Evolutionary conservation across 2,113 vertebrate genomes (phyloP).

Genomic region (Rhinolophus ferrumequinum): DNA sequence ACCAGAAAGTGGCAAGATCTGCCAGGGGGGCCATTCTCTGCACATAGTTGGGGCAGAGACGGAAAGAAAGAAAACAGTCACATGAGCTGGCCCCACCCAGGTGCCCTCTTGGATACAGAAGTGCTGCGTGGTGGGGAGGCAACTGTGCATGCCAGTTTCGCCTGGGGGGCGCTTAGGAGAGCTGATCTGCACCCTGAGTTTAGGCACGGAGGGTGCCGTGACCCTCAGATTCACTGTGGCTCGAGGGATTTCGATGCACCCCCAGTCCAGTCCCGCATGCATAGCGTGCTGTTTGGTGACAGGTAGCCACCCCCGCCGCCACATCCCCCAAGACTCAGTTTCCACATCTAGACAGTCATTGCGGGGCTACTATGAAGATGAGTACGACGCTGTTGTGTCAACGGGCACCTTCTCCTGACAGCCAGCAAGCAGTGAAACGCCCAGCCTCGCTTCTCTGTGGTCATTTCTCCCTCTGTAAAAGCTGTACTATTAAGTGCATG

Average conservation of each 20-base stretch:
- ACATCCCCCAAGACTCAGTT: background rate
- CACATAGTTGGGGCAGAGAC: background rate
- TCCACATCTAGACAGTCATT: background rate
- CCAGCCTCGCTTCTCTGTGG: background rate
- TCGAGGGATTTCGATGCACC: background rate
- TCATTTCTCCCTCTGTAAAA: too few species aligned
- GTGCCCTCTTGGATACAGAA: background rate
- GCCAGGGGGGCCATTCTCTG: too few species aligned
- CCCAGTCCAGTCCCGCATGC: fast-evolving
- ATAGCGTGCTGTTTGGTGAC: background rate
- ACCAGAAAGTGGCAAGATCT: background rate
- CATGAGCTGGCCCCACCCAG: background rate
- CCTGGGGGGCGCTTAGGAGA: background rate
- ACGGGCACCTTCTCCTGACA: too few species aligned
- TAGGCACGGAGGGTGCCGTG: fast-evolving
- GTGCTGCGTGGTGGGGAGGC: background rate
- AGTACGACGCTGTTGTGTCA: background rate
- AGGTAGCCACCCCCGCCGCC: background rate
- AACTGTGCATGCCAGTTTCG: fast-evolving
- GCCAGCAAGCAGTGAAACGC: background rate
- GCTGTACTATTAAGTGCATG: background rate
- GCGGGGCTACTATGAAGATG: fast-evolving
- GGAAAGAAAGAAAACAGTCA: background rate
- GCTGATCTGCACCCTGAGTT: background rate
- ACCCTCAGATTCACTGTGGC: background rate